These are phyloP conservation scores for Agonopterix subpropinquella DNA, from an alignment of 2,888 invertebrate genomes.

Conservation along the genomic window DNA sequence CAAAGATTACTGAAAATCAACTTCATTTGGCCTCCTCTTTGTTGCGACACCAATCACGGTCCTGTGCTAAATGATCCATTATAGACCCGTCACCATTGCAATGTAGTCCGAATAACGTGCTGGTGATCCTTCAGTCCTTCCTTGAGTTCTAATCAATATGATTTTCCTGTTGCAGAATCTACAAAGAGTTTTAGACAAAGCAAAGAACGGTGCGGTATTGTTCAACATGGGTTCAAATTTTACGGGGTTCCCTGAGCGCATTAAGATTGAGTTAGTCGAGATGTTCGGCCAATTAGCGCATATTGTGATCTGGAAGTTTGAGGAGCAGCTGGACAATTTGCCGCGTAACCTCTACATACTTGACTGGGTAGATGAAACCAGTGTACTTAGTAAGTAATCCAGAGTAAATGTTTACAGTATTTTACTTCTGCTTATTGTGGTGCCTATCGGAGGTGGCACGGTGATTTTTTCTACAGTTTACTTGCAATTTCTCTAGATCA, in stretches of 20 bases:
- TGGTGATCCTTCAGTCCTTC: too few relatives aligned
- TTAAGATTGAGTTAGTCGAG: slow-evolving; percentile 37
- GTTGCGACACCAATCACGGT: too few relatives aligned
- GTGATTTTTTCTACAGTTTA: too few relatives aligned
- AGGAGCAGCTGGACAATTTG: slow-evolving; percentile 26
- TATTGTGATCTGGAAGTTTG: slow-evolving; percentile 55
- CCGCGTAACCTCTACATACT: slow-evolving; percentile 51
- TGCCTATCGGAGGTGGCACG: too few relatives aligned
- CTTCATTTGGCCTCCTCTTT: too few relatives aligned
- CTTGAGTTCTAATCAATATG: neutral
- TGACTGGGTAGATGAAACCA: slow-evolving; percentile 44
- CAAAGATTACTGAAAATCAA: too few relatives aligned
- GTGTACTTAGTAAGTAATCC: slow-evolving; percentile 37
- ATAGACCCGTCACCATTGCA: too few relatives aligned
- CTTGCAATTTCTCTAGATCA: slow-evolving; percentile 28
- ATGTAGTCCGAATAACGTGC: too few relatives aligned
- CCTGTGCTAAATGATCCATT: too few relatives aligned
- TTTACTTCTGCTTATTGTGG: too few relatives aligned
- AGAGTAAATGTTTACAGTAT: too few relatives aligned
- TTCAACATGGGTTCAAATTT: slow-evolving; percentile 57
- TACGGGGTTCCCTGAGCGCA: slow-evolving; percentile 33
- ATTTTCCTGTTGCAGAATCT: slow-evolving; percentile 33
- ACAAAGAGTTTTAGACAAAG: slow-evolving; percentile 41
- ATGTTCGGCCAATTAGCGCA: slow-evolving; percentile 52
- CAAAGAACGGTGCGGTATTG: slow-evolving; percentile 54